A percentile compares a stretch with the other conserved stretches of the same genome.
These are phyloP conservation scores for Intellagama lesueurii DNA, from an alignment of 2,797 vertebrate genomes.

Conservation along the genomic window DNA sequence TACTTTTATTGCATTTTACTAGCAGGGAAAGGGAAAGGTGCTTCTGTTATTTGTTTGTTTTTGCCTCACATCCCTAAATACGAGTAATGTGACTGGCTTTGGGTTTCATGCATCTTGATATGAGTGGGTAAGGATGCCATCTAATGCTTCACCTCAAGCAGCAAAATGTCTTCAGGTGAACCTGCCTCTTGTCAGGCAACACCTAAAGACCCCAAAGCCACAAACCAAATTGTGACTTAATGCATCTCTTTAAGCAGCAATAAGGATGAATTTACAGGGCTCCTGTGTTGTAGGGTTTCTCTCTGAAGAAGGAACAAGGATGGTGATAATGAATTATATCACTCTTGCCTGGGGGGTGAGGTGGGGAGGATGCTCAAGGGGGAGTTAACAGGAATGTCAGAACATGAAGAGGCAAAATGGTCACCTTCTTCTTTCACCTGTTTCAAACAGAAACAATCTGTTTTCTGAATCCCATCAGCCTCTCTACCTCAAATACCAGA, in stretches of 20 bases:
- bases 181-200: background rate
- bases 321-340: constrained; percentile 11
- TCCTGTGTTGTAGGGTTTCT: background rate
- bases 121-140: background rate
- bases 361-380: constrained; percentile 6
- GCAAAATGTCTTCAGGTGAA: background rate
- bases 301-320: background rate
- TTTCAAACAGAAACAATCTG: constrained; percentile 31
- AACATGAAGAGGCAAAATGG: constrained; percentile 35
- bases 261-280: constrained; percentile 39
- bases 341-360: constrained; percentile 3
- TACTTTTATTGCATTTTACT: background rate
- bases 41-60: background rate
- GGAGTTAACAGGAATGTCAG: constrained; percentile 43
- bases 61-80: background rate
- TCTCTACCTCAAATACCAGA: background rate
- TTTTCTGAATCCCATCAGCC: rapidly evolving
- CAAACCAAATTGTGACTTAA: background rate
- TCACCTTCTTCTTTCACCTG: constrained; percentile 1
- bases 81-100: background rate
- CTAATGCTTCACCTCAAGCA: background rate
- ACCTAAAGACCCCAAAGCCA: background rate
- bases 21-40: background rate
- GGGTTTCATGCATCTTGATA: background rate
- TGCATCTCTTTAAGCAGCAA: background rate